Evolutionary conservation across 2,888 invertebrate species (phyloP).

Genomic region (Drosophila aldrichi): DNA sequence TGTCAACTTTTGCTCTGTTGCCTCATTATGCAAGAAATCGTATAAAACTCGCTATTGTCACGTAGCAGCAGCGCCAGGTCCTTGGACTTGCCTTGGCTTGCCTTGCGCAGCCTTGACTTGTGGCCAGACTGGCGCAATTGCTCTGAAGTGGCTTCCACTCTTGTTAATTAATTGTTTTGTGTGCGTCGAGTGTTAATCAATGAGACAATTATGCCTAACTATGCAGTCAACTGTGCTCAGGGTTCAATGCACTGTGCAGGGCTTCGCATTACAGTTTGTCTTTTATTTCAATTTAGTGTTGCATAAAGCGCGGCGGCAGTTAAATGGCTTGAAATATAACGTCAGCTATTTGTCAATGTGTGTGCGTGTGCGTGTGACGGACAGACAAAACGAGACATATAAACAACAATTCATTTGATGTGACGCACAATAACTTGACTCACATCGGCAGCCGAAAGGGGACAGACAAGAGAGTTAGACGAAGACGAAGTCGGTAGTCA

Average conservation of each 20-base stretch:
- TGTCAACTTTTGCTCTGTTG: slow-evolving; percentile 13
- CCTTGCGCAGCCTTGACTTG: not conserved
- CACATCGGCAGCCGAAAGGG: slow-evolving; percentile 12
- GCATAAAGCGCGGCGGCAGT: slow-evolving; percentile 60
- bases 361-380: slow-evolving; percentile 23
- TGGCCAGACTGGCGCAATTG: not conserved
- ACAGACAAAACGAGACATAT: slow-evolving; percentile 57
- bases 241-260: slow-evolving; percentile 25
- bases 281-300: slow-evolving; percentile 71
- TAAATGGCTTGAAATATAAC: slow-evolving; percentile 63
- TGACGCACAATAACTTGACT: slow-evolving; percentile 55
- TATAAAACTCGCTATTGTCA: slow-evolving; percentile 56
- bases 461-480: not conserved
- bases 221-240: not conserved
- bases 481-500: not conserved
- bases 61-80: slow-evolving; percentile 23
- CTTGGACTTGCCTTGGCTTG: slow-evolving; percentile 1
- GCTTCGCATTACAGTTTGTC: slow-evolving; percentile 10
- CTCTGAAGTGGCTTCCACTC: not conserved
- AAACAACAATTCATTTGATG: slow-evolving; percentile 76
- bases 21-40: slow-evolving; percentile 46
- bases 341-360: slow-evolving; percentile 57
- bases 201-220: slow-evolving; percentile 3
- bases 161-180: slow-evolving; percentile 13
- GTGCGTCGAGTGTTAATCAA: slow-evolving; percentile 28